Percentiles rank a stretch among this genome's conserved stretches.
Conservation (phyloP, 2,888 invertebrate genomes). For the Pantelozetes paolii region DNA sequence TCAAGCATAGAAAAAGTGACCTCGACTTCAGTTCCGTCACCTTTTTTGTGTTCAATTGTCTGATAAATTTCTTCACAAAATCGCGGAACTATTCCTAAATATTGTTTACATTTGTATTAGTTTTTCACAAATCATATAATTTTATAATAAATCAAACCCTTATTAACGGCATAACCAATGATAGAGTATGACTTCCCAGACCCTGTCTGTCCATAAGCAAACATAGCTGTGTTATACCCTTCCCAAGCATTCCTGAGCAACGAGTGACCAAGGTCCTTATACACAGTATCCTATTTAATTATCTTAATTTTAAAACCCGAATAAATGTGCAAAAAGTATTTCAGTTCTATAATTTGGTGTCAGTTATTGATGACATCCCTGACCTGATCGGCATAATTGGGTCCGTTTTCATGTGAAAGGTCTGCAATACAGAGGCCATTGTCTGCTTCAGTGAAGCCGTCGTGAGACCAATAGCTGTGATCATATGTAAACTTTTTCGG, state of each 20-base stretch:
- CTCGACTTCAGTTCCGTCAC: conserved; percentile 52
- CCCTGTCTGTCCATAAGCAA: conserved; percentile 60
- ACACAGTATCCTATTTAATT: conserved; percentile 55
- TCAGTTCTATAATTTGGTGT: too few species aligned
- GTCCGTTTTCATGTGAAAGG: conserved; percentile 52
- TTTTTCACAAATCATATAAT: neutral
- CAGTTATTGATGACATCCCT: neutral
- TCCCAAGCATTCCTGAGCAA: conserved; percentile 59
- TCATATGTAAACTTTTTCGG: conserved; percentile 58
- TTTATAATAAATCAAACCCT: conserved; percentile 52
- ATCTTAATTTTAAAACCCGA: neutral
- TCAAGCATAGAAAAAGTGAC: conserved; percentile 60
- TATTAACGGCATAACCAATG: conserved; percentile 59
- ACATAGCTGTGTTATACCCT: conserved; percentile 59
- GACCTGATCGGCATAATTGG: conserved; percentile 58
- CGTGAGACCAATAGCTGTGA: conserved; percentile 60
- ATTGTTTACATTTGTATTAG: neutral
- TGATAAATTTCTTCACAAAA: conserved; percentile 58
- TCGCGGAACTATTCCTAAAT: conserved; percentile 58
- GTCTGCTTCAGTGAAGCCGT: conserved; percentile 55
- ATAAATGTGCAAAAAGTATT: too few species aligned
- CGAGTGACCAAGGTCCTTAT: conserved; percentile 57
- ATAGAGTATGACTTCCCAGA: conserved; percentile 61
- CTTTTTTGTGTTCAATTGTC: conserved; percentile 52
- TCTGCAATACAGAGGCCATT: conserved; percentile 54